phyloP scores from a whole-genome alignment of 2,888 invertebrate species.

The Taphrorychus bicolor region DNA sequence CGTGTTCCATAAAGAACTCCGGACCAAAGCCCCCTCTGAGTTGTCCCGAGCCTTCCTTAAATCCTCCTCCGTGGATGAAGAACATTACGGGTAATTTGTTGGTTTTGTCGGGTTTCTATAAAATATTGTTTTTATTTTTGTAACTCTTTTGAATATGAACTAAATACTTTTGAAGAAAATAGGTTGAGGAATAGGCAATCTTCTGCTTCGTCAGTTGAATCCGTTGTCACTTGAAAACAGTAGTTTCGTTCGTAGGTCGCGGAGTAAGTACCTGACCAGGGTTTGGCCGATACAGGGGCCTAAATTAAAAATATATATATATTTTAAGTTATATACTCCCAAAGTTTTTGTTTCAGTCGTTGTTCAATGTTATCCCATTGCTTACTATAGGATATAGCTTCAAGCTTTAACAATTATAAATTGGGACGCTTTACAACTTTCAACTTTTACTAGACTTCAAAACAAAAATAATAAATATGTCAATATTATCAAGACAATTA shows the following conservation, averaged over 20 bases:
- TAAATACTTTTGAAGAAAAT: slow-evolving; percentile 24
- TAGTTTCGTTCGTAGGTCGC: slow-evolving; percentile 28
- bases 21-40: slow-evolving; percentile 32
- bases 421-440: too few species aligned
- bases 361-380: too few species aligned
- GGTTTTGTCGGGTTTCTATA: slow-evolving; percentile 23
- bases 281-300: slow-evolving; percentile 33
- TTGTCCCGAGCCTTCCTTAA: slow-evolving; percentile 40
- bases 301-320: slow-evolving; percentile 8
- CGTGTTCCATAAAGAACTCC: slow-evolving; percentile 45
- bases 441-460: too few species aligned
- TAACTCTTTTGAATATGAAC: too few species aligned
- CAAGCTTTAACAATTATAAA: too few species aligned
- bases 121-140: too few species aligned
- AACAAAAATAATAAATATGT: too few species aligned
- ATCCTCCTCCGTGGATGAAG: slow-evolving; percentile 46
- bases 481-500: too few species aligned
- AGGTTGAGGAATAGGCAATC: slow-evolving; percentile 33
- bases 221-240: slow-evolving; percentile 30
- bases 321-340: too few species aligned
- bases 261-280: slow-evolving; percentile 32
- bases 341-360: too few species aligned
- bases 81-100: slow-evolving; percentile 46
- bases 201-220: slow-evolving; percentile 30
- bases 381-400: too few species aligned